phyloP scores from a whole-genome alignment of 2,888 invertebrate species.

The Chrysolina americana region DNA sequence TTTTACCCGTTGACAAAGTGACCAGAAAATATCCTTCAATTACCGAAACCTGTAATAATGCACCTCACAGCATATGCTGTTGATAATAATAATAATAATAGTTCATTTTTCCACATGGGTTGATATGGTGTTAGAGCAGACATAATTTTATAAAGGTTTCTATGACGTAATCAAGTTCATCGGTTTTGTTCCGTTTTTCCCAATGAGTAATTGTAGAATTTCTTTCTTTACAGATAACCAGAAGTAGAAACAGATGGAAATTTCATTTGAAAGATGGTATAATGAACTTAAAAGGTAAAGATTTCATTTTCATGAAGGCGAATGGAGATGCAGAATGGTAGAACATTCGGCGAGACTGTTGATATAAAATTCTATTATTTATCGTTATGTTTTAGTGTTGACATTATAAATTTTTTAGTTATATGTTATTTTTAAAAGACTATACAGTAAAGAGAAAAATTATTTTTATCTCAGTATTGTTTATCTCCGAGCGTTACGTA shows the following conservation, averaged over 20 bases:
- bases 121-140: too few species aligned
- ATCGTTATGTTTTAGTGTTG: conserved; percentile 24
- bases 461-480: conserved; percentile 8
- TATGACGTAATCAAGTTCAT: background rate
- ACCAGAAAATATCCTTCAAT: too few species aligned
- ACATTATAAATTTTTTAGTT: conserved; percentile 15
- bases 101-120: too few species aligned
- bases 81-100: too few species aligned
- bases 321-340: conserved; percentile 99
- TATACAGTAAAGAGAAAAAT: background rate
- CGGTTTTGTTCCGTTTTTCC: background rate
- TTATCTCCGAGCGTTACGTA: background rate
- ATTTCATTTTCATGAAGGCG: conserved; percentile 98
- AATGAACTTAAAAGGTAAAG: conserved; percentile 98
- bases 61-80: too few species aligned
- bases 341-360: conserved; percentile 8
- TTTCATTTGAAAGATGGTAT: conserved; percentile 99
- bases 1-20: too few species aligned
- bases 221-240: conserved; percentile 78
- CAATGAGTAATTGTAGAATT: background rate
- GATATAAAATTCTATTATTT: conserved; percentile 1
- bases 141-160: too few species aligned
- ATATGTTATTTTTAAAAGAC: conserved; percentile 13
- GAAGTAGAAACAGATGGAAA: conserved; percentile 99
- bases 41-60: too few species aligned